Conservation (phyloP, 64 coral and sea anemone species). For the Pocillopora damicornis region DNA sequence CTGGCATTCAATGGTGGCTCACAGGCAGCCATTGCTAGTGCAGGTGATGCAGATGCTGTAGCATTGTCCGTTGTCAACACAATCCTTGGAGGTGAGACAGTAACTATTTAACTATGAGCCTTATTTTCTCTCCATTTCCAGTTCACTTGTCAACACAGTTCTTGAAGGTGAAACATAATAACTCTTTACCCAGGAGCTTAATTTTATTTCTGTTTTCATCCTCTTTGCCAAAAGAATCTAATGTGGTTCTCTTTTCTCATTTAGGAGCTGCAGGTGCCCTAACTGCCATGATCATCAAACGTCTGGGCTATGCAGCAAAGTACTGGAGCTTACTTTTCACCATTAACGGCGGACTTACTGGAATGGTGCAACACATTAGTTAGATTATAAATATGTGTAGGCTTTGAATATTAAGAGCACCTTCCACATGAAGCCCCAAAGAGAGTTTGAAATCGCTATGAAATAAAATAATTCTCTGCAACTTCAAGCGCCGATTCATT, state of each 20-base stretch:
- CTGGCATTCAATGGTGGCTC: constrained; percentile 93
- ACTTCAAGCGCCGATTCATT: background rate
- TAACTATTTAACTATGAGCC: background rate
- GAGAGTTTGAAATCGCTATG: too few species aligned
- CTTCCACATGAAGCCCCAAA: too few species aligned
- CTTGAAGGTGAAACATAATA: too few species aligned
- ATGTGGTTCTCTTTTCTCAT: background rate
- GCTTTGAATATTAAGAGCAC: too few species aligned
- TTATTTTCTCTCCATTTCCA: background rate
- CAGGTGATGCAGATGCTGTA: constrained; percentile 57
- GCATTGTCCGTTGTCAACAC: constrained; percentile 88
- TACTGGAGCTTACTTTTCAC: constrained; percentile 88
- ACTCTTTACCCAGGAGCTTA: too few species aligned
- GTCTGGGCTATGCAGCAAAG: constrained; percentile 59
- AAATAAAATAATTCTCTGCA: too few species aligned
- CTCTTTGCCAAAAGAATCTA: background rate
- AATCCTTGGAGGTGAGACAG: constrained; percentile 55
- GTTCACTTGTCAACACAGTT: too few species aligned
- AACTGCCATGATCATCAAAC: constrained; percentile 49
- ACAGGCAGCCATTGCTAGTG: constrained; percentile 54
- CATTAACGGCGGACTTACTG: constrained; percentile 80
- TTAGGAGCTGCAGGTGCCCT: constrained; percentile 17
- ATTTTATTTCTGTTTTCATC: background rate
- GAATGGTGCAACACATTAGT: constrained; percentile 61
- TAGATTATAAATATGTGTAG: too few species aligned